These are phyloP conservation scores for Drosophila ogumai DNA, from an alignment of 1,140 invertebrate species.

Conservation along the genomic window DNA sequence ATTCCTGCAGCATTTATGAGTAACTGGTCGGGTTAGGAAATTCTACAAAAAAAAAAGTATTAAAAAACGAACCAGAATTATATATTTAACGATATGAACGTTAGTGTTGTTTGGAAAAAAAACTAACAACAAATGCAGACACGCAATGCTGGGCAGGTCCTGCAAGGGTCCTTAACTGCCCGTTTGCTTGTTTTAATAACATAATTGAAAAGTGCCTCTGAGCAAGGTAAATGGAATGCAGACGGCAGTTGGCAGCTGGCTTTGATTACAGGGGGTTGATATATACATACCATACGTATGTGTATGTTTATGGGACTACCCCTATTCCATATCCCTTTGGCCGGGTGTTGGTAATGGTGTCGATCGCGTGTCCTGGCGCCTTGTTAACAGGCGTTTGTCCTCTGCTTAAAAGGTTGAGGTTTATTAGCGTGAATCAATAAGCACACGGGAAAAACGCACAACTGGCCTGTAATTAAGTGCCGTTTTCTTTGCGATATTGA, in stretches of 20 bases:
- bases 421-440: constrained; percentile 79
- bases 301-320: constrained; percentile 13
- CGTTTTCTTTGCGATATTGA: constrained; percentile 63
- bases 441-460: constrained; percentile 22
- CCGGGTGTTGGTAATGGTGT: constrained; percentile 41
- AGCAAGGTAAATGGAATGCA: constrained; percentile 65
- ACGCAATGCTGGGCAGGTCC: constrained; percentile 58
- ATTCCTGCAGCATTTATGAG: constrained; percentile 59
- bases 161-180: constrained; percentile 60
- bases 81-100: constrained; percentile 40
- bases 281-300: neutral
- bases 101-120: constrained; percentile 20
- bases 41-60: constrained; percentile 32
- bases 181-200: constrained; percentile 79
- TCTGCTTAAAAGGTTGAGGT: constrained; percentile 46
- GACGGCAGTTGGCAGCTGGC: constrained; percentile 58
- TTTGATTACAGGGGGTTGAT: constrained; percentile 62
- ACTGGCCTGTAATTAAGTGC: constrained; percentile 68
- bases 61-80: constrained; percentile 44
- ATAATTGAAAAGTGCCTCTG: constrained; percentile 81
- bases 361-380: constrained; percentile 66
- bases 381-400: constrained; percentile 77
- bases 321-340: constrained; percentile 12
- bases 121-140: constrained; percentile 35
- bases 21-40: constrained; percentile 38